Percentiles rank a stretch among this genome's conserved stretches.
phyloP scores from a whole-genome alignment of 1,140 invertebrate genomes.

The Arctopsyche grandis region DNA sequence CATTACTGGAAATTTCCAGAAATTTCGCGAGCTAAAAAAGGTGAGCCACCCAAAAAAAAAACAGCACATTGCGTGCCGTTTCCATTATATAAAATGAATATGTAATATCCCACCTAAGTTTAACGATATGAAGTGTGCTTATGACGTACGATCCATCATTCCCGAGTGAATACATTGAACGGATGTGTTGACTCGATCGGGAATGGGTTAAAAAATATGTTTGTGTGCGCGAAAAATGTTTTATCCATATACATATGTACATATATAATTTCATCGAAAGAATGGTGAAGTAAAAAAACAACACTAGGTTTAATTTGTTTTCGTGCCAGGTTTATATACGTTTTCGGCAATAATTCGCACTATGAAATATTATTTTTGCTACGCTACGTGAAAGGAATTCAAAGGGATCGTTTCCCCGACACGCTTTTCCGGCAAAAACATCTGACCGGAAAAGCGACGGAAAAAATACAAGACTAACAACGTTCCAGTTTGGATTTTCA shows the following conservation, averaged over 20 bases:
- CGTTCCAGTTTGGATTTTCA: background rate
- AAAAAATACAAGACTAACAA: background rate
- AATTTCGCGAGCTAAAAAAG: too few species aligned
- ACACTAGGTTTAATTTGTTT: background rate
- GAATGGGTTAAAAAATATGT: too few species aligned
- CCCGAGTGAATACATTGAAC: background rate
- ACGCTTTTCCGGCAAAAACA: background rate
- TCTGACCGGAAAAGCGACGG: background rate
- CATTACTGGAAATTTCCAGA: too few species aligned
- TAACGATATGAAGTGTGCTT: background rate
- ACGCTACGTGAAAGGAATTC: constrained; percentile 6
- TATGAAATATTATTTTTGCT: constrained; percentile 5
- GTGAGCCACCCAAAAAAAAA: too few species aligned
- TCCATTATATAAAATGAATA: too few species aligned
- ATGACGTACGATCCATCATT: constrained; percentile 3
- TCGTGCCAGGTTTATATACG: background rate
- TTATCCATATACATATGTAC: too few species aligned
- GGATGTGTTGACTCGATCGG: background rate
- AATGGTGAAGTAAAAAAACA: too few species aligned
- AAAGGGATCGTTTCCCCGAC: background rate
- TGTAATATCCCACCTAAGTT: too few species aligned
- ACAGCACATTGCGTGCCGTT: too few species aligned
- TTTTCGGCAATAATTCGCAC: background rate
- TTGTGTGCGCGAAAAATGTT: too few species aligned
- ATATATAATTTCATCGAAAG: too few species aligned